These are phyloP conservation scores for Himalopsyche japonica DNA, from an alignment of 2,888 invertebrate genomes.

Conservation along the genomic window DNA sequence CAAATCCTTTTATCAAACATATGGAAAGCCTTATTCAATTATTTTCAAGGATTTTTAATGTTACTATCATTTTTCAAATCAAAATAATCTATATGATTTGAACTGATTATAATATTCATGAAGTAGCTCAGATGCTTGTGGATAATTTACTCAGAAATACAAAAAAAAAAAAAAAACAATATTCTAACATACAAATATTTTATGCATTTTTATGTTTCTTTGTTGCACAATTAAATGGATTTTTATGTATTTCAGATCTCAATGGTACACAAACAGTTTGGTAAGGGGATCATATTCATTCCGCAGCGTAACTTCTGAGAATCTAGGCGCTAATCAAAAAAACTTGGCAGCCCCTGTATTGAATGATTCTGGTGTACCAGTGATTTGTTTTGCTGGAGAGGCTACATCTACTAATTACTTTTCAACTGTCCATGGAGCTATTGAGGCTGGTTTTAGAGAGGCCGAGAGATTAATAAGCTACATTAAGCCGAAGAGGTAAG, in stretches of 20 bases:
- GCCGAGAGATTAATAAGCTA: constrained; percentile 61
- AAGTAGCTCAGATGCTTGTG: too few relatives aligned
- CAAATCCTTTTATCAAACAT: too few relatives aligned
- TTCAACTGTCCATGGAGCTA: constrained; percentile 72
- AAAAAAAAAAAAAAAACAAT: too few relatives aligned
- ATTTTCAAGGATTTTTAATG: too few relatives aligned
- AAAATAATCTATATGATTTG: too few relatives aligned
- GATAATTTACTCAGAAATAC: too few relatives aligned
- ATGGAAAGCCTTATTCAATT: too few relatives aligned
- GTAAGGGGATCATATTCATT: constrained; percentile 74
- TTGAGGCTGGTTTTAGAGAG: constrained; percentile 73
- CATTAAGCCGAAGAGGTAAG: background rate
- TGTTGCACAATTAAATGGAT: background rate
- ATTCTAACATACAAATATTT: too few relatives aligned
- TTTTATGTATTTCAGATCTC: constrained; percentile 58
- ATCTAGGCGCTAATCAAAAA: constrained; percentile 53
- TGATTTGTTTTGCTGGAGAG: constrained; percentile 65
- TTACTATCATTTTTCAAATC: too few relatives aligned
- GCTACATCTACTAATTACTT: constrained; percentile 67
- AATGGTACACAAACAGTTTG: constrained; percentile 71
- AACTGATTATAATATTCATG: too few relatives aligned
- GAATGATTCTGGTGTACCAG: constrained; percentile 51
- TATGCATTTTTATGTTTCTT: background rate
- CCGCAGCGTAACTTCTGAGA: constrained; percentile 58
- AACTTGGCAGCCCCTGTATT: constrained; percentile 63